Percentiles rank a stretch among this genome's conserved stretches.
Conservation (phyloP, 2,797 vertebrate genomes). For the Microchirus variegatus region DNA sequence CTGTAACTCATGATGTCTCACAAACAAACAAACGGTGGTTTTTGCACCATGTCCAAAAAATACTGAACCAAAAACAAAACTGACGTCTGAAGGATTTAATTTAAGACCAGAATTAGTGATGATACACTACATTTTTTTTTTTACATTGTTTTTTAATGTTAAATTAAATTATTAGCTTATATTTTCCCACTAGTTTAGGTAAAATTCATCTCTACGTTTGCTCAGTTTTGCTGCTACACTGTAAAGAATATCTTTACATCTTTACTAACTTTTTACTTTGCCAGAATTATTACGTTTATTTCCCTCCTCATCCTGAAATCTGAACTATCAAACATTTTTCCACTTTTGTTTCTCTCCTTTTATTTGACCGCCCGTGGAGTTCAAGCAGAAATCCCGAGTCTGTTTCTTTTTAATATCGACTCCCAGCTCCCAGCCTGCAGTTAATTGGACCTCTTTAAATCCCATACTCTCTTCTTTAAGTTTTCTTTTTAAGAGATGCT, state of each 20-base stretch:
- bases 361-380: slow-evolving; percentile 16
- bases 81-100: slow-evolving; percentile 11
- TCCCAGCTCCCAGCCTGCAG: slow-evolving; percentile 15
- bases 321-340: slow-evolving; percentile 2
- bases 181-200: background rate
- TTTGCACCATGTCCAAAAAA: slow-evolving; percentile 8
- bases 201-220: slow-evolving; percentile 17
- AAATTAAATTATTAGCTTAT: slow-evolving; percentile 21
- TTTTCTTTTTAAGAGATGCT: slow-evolving; percentile 22
- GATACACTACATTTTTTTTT: slow-evolving; percentile 3
- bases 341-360: background rate
- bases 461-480: slow-evolving; percentile 2
- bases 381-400: slow-evolving; percentile 6
- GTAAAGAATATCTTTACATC: background rate
- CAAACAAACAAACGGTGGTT: background rate
- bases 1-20: slow-evolving; percentile 6
- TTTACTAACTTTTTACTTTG: background rate
- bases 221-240: slow-evolving; percentile 36
- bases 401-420: slow-evolving; percentile 26
- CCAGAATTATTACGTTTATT: no score
- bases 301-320: no score
- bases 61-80: slow-evolving; percentile 44
- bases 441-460: slow-evolving; percentile 20
- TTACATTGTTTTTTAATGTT: slow-evolving; percentile 29
- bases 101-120: slow-evolving; percentile 40